A percentile compares a stretch with the other conserved stretches of the same genome.
These are phyloP conservation scores for Crematogaster levior DNA, from an alignment of 2,888 invertebrate genomes.

Conservation along the genomic window DNA sequence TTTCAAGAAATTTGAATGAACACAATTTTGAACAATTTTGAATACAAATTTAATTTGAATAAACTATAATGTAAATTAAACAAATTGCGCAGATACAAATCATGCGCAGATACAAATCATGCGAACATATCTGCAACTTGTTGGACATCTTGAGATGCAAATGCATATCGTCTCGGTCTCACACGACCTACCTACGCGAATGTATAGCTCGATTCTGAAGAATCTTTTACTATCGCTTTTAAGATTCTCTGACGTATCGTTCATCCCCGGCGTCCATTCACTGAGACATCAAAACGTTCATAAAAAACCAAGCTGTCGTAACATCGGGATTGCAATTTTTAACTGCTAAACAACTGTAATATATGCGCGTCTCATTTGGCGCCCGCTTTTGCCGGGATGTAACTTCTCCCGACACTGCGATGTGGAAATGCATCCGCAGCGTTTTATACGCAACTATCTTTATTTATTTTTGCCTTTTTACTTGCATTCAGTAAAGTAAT, in stretches of 20 bases:
- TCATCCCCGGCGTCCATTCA: conserved; percentile 22
- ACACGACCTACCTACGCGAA: conserved; percentile 26
- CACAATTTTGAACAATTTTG: too few relatives aligned
- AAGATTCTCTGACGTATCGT: conserved; percentile 57
- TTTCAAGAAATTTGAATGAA: too few relatives aligned
- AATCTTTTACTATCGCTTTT: conserved; percentile 57
- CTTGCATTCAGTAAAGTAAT: conserved; percentile 15
- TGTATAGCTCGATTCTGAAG: conserved; percentile 8
- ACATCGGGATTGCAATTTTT: conserved; percentile 52
- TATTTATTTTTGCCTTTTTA: background rate
- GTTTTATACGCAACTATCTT: conserved; percentile 21
- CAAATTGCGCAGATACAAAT: too few relatives aligned
- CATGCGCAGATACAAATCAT: background rate
- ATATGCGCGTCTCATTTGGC: conserved; percentile 2
- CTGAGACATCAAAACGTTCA: conserved; percentile 48
- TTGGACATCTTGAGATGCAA: conserved; percentile 19
- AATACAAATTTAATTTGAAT: background rate
- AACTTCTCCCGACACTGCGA: background rate
- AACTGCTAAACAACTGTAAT: conserved; percentile 41
- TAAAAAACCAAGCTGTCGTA: conserved; percentile 52
- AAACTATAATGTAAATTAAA: background rate
- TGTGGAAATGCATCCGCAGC: conserved; percentile 1
- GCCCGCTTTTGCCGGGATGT: background rate
- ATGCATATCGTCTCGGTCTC: conserved; percentile 37
- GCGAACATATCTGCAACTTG: background rate